Evolutionary conservation across 2,797 vertebrate genomes (phyloP).

Genomic region (Psittacula echo): DNA sequence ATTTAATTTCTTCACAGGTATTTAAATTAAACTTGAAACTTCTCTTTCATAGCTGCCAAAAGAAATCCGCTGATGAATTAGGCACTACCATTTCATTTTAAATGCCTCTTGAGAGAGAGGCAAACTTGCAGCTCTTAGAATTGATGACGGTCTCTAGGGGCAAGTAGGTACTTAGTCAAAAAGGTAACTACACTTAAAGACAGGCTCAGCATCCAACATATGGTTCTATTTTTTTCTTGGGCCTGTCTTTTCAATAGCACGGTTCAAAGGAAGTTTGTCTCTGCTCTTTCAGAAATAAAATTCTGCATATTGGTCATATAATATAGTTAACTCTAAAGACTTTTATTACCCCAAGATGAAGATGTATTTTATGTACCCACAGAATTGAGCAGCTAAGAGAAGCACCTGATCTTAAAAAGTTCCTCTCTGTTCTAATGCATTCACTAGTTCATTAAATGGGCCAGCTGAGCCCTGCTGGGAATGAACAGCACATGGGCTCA

Average conservation of each 20-base stretch:
- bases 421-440: background rate
- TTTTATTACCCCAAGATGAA: background rate
- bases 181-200: background rate
- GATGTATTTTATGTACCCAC: background rate
- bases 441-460: background rate
- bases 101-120: background rate
- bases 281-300: background rate
- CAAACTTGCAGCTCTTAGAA: background rate
- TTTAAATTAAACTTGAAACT: conserved; percentile 18
- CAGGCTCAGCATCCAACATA: background rate
- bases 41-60: background rate
- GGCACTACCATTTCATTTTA: background rate
- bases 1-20: background rate
- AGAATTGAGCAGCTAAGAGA: background rate
- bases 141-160: background rate
- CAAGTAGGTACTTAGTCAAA: background rate
- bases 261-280: conserved; percentile 6
- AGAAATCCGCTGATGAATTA: background rate
- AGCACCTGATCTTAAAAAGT: background rate
- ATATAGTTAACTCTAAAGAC: background rate
- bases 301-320: background rate
- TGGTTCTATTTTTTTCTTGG: background rate
- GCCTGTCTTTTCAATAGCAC: background rate
- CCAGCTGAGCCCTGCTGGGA: background rate
- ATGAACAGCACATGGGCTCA: background rate